Evolutionary conservation across 2,888 invertebrate species (phyloP).

Genomic region (Oeneis ivallda): DNA sequence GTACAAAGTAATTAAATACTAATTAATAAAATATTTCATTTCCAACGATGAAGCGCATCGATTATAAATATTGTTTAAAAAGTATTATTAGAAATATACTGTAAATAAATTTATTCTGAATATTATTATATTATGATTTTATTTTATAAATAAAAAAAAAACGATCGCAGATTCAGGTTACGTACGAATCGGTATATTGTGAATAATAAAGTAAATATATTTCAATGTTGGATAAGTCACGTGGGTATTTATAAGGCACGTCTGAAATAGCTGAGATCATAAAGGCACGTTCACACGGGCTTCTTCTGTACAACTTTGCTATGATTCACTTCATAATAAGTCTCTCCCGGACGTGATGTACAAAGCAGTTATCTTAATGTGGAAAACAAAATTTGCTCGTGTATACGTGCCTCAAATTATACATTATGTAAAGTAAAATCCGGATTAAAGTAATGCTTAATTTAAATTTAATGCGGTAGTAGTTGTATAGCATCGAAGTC

Average conservation of each 20-base stretch:
- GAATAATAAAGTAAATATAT: conserved; percentile 27
- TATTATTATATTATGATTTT: conserved; percentile 59
- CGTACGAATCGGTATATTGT: conserved; percentile 29
- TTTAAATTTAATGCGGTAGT: conserved; percentile 3
- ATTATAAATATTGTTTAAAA: conserved; percentile 79
- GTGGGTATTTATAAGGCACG: conserved; percentile 33
- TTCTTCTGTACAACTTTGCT: neutral
- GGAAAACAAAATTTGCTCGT: neutral
- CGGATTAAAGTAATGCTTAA: conserved; percentile 14
- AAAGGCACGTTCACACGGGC: conserved; percentile 1
- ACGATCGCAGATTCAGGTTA: conserved; percentile 11
- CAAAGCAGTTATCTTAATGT: neutral
- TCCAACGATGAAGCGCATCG: conserved; percentile 41
- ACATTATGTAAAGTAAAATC: neutral
- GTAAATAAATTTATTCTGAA: conserved; percentile 74
- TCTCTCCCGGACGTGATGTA: neutral
- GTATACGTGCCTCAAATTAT: neutral
- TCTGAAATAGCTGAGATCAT: conserved; percentile 21
- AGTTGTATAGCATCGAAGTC: conserved; percentile 2
- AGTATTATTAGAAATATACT: conserved; percentile 78
- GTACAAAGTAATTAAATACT: conserved; percentile 74
- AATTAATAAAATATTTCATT: conserved; percentile 46
- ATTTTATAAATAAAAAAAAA: conserved; percentile 33
- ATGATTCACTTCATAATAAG: neutral
- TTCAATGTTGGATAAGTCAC: conserved; percentile 38